Conservation (phyloP, 2,888 invertebrate genomes). For the Acholoe squamosa region DNA sequence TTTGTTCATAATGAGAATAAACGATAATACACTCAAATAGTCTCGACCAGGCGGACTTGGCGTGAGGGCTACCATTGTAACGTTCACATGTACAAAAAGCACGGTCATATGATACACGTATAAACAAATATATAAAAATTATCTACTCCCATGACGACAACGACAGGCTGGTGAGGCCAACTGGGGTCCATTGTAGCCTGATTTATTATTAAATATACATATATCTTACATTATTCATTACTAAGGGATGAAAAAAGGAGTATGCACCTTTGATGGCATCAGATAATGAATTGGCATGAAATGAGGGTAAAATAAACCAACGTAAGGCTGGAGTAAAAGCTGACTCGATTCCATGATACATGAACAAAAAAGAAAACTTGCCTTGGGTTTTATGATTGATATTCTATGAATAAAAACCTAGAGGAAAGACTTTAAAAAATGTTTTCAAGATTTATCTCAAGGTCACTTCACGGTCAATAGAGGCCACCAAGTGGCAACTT, state of each 20-base stretch:
- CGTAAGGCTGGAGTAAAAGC: neutral
- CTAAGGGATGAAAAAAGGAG: constrained; percentile 1
- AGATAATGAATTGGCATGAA: constrained; percentile 22
- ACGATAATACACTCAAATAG: constrained; percentile 53
- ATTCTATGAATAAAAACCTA: constrained; percentile 26
- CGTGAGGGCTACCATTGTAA: constrained; percentile 23
- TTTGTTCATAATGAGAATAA: constrained; percentile 52
- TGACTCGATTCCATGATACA: neutral
- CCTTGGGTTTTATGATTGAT: neutral
- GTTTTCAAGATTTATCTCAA: constrained; percentile 42
- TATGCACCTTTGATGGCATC: constrained; percentile 29
- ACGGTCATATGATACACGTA: constrained; percentile 19
- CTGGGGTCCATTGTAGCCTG: neutral
- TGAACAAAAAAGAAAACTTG: constrained; percentile 17
- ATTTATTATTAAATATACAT: constrained; percentile 22
- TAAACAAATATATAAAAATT: constrained; percentile 27
- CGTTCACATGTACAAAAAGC: constrained; percentile 45
- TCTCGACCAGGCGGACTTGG: constrained; percentile 19
- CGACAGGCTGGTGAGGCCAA: neutral
- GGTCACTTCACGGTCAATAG: constrained; percentile 51
- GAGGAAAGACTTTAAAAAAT: constrained; percentile 48
- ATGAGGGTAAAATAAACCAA: constrained; percentile 30
- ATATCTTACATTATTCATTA: neutral
- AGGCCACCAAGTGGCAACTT: constrained; percentile 45
- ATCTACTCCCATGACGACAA: neutral